A percentile compares a stretch with the other conserved stretches of the same genome.
phyloP scores from a whole-genome alignment of 2,797 vertebrate genomes.

The Emys orbicularis region DNA sequence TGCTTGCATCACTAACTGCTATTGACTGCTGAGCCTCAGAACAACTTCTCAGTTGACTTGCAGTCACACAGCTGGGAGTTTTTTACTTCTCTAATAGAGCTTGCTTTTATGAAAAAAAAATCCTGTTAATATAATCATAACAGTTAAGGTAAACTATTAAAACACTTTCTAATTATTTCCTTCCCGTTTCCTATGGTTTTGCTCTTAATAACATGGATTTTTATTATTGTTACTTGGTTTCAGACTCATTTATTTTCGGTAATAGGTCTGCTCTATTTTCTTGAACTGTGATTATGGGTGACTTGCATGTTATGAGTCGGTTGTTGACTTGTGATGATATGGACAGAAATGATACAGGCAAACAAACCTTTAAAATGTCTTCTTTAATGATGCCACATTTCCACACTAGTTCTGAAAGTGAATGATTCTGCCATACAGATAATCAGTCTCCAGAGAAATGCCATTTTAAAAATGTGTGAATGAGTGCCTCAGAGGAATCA shows the following conservation, averaged over 20 bases:
- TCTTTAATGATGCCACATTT: background rate
- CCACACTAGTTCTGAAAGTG: background rate
- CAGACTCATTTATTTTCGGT: constrained; percentile 67
- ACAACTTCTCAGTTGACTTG: constrained; percentile 47
- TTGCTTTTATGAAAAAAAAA: constrained; percentile 42
- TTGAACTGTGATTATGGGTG: constrained; percentile 29
- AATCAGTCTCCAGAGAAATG: background rate
- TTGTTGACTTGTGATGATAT: background rate
- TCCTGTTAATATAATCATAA: constrained; percentile 63
- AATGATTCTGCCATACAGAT: background rate
- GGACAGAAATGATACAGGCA: background rate
- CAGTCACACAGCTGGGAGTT: constrained; percentile 31
- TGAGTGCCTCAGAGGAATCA: background rate
- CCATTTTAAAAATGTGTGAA: background rate
- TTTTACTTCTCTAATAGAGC: constrained; percentile 22
- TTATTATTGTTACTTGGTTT: constrained; percentile 64
- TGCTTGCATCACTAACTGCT: constrained; percentile 63
- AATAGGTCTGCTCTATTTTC: constrained; percentile 71
- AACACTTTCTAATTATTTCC: constrained; percentile 75
- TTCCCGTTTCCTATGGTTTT: constrained; percentile 74
- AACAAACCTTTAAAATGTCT: background rate
- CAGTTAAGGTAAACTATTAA: constrained; percentile 63
- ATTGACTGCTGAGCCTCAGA: constrained; percentile 32
- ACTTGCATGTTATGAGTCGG: constrained; percentile 11
- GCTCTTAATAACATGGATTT: constrained; percentile 62